A percentile compares a stretch with the other conserved stretches of the same genome.
Evolutionary conservation across 2,888 invertebrate species (phyloP).

Genomic region (Amphipyra berbera): DNA sequence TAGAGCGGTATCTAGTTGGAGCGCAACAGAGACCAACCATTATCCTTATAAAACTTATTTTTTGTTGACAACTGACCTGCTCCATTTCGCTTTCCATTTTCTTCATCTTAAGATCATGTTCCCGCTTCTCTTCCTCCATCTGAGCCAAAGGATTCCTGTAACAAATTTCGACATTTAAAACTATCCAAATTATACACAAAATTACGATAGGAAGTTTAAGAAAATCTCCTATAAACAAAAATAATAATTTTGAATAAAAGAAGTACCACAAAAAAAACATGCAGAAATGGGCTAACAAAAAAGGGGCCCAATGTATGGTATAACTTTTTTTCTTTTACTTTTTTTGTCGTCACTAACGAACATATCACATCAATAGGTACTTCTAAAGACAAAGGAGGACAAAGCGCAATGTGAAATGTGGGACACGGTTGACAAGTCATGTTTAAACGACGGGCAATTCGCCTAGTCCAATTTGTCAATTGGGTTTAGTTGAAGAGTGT

Average conservation of each 20-base stretch:
- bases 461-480: conserved; percentile 54
- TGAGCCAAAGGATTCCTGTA: conserved; percentile 98
- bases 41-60: not conserved
- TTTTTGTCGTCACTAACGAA: too few relatives aligned
- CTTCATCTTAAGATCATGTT: conserved; percentile 99
- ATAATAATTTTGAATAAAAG: conserved; percentile 1
- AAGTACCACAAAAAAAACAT: conserved; percentile 43
- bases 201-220: conserved; percentile 1
- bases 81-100: conserved; percentile 99
- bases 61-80: conserved; percentile 86
- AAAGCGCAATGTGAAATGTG: conserved; percentile 40
- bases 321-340: conserved; percentile 4
- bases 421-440: conserved; percentile 40
- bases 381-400: conserved; percentile 38
- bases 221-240: not conserved
- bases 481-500: conserved; percentile 45
- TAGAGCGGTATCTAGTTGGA: too few relatives aligned
- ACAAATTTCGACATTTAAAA: conserved; percentile 63
- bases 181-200: conserved; percentile 2
- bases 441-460: conserved; percentile 47
- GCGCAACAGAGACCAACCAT: too few relatives aligned
- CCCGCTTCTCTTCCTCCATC: conserved; percentile 99
- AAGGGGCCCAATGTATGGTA: not conserved
- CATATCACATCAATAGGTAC: conserved; percentile 26
- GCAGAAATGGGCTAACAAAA: conserved; percentile 34